phyloP scores from a whole-genome alignment of 2,113 vertebrate genomes.

The Pseudopodoces humilis region DNA sequence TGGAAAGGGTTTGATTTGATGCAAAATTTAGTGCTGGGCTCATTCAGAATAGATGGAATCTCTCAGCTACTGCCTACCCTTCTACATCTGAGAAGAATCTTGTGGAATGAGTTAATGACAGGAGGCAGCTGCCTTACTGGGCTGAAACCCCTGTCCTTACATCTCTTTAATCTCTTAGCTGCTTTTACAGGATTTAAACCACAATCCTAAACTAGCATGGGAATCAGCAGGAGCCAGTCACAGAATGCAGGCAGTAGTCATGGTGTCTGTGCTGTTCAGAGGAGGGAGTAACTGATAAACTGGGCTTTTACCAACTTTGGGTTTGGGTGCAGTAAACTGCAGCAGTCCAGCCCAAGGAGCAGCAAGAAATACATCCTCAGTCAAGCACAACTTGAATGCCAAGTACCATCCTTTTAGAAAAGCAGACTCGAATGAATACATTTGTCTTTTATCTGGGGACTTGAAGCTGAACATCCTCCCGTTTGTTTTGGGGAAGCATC shows the following conservation, averaged over 20 bases:
- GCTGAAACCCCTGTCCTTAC: not conserved
- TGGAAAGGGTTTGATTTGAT: not conserved
- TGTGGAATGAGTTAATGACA: rapidly evolving
- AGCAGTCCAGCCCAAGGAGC: not conserved
- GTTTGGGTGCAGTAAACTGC: not conserved
- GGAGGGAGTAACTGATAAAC: not conserved
- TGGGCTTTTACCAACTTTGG: not conserved
- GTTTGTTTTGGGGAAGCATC: not conserved
- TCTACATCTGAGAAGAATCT: not conserved
- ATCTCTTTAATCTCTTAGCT: not conserved
- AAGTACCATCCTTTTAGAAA: not conserved
- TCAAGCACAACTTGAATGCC: not conserved
- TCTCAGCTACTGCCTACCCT: not conserved
- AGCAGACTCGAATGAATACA: not conserved
- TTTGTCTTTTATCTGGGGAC: not conserved
- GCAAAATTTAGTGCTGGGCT: not conserved
- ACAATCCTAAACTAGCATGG: not conserved
- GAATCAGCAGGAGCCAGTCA: not conserved
- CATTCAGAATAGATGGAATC: not conserved
- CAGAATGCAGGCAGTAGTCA: not conserved
- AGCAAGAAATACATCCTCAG: not conserved
- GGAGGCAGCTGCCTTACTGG: not conserved
- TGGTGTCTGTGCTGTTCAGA: not conserved
- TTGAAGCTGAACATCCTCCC: not conserved
- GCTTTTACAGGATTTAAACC: not conserved